Evolutionary conservation across 2,797 vertebrate species (phyloP).

Genomic region (Phoebastria nigripes): DNA sequence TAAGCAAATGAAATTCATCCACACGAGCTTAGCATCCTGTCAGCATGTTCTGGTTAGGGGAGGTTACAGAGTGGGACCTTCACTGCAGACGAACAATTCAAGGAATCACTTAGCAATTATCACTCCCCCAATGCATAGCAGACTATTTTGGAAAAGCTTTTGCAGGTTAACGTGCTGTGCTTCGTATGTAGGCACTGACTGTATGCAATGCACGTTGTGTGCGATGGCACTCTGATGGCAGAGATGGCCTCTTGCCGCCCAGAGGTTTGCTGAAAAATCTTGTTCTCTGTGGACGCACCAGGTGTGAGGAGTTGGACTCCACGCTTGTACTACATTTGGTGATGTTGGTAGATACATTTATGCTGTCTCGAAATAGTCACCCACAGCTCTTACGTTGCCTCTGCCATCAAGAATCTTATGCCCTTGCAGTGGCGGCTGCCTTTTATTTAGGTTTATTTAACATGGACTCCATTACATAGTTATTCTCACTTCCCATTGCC

Average conservation of each 20-base stretch:
- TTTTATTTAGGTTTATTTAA: background rate
- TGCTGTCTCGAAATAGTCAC: background rate
- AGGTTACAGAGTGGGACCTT: background rate
- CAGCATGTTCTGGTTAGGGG: background rate
- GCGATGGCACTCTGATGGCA: background rate
- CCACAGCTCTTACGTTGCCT: background rate
- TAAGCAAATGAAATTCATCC: background rate
- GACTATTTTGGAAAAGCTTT: background rate
- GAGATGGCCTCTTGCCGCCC: background rate
- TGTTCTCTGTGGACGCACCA: background rate
- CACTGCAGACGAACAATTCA: background rate
- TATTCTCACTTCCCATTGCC: background rate
- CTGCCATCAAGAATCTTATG: background rate
- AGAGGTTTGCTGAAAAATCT: background rate
- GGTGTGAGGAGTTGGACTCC: background rate
- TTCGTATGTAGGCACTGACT: fast-evolving
- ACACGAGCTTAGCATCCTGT: background rate
- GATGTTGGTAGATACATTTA: background rate
- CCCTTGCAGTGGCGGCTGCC: background rate
- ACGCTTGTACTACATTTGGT: fast-evolving
- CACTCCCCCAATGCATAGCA: background rate
- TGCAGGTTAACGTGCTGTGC: fast-evolving
- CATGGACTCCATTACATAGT: background rate
- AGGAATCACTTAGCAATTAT: background rate
- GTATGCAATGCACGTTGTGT: fast-evolving